Percentiles rank a stretch among this genome's conserved stretches.
These are phyloP conservation scores for Ctenopoma multispine DNA, from an alignment of 2,797 vertebrate species.

Conservation along the genomic window DNA sequence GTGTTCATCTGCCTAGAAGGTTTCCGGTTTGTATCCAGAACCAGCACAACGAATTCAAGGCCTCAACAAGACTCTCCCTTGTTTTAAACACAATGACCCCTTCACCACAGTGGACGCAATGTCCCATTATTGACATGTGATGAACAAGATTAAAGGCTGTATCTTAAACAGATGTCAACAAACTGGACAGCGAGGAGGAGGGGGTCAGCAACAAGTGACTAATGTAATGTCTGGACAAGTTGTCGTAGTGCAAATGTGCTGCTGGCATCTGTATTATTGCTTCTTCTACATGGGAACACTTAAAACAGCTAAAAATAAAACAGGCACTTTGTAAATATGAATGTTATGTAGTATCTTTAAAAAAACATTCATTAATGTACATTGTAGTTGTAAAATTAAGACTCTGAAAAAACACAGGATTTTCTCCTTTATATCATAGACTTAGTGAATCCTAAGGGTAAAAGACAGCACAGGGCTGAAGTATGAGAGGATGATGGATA, in stretches of 20 bases:
- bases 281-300: conserved; percentile 15
- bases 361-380: too few species aligned
- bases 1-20: conserved; percentile 25
- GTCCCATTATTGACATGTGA: conserved; percentile 43
- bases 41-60: not conserved
- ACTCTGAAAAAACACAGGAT: not conserved
- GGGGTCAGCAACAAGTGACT: conserved; percentile 36
- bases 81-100: conserved; percentile 43
- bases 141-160: conserved; percentile 57
- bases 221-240: conserved; percentile 65
- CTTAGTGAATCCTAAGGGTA: not conserved
- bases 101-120: conserved; percentile 10
- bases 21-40: conserved; percentile 51
- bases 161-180: conserved; percentile 61
- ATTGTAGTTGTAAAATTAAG: too few species aligned
- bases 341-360: not conserved
- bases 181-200: not conserved
- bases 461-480: not conserved
- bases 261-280: conserved; percentile 21
- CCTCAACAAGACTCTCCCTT: conserved; percentile 39
- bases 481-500: conserved; percentile 38
- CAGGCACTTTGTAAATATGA: not conserved
- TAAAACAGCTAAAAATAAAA: conserved; percentile 5
- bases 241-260: conserved; percentile 56
- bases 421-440: not conserved